These are phyloP conservation scores for Sialis fuliginosa DNA, from an alignment of 2,888 invertebrate genomes.

Conservation along the genomic window DNA sequence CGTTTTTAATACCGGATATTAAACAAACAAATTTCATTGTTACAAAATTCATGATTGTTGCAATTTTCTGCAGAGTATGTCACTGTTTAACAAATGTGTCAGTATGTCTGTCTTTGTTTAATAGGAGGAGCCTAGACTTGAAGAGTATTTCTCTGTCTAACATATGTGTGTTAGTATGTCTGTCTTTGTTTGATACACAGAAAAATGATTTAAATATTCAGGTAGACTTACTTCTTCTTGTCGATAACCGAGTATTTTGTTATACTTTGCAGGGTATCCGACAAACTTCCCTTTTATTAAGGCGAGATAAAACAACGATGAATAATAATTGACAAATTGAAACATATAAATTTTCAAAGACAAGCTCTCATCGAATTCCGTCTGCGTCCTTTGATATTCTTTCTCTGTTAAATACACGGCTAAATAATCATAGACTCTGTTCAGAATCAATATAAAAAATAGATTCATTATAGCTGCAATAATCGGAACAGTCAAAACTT, in stretches of 20 bases:
- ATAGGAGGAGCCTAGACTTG: too few species aligned
- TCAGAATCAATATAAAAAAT: slow-evolving; percentile 55
- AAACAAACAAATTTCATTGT: too few species aligned
- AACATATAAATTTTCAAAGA: slow-evolving; percentile 75
- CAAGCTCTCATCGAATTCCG: slow-evolving; percentile 71
- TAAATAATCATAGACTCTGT: slow-evolving; percentile 44
- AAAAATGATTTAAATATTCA: too few species aligned
- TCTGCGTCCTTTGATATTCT: slow-evolving; percentile 62
- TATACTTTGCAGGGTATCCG: slow-evolving; percentile 61
- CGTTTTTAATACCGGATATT: too few species aligned
- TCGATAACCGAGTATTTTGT: slow-evolving; percentile 46
- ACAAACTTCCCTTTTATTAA: slow-evolving; percentile 62
- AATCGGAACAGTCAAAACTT: slow-evolving; percentile 49
- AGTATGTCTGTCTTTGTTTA: too few species aligned
- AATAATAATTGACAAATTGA: slow-evolving; percentile 80
- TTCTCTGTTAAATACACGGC: slow-evolving; percentile 54
- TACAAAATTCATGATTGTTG: too few species aligned
- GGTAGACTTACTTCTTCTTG: slow-evolving; percentile 53
- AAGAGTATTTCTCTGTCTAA: too few species aligned
- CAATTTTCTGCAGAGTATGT: neutral
- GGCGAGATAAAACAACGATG: slow-evolving; percentile 73
- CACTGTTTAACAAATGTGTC: too few species aligned
- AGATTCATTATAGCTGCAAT: slow-evolving; percentile 67
- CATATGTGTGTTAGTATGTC: too few species aligned
- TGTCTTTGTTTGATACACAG: too few species aligned